Conservation (phyloP, 2,888 invertebrate species). For the Amphiduros pacificus region DNA sequence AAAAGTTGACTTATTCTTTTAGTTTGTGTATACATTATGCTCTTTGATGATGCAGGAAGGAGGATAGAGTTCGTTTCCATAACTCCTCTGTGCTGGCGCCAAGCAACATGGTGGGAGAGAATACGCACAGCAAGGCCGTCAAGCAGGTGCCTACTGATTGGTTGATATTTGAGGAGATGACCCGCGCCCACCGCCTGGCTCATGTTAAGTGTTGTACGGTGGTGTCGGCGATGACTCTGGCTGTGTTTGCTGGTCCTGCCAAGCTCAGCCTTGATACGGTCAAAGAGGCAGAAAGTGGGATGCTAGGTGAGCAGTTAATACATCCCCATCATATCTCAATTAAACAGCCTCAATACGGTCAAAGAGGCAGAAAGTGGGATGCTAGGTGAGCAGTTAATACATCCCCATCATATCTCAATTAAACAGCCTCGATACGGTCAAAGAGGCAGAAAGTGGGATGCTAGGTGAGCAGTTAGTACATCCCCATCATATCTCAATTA, state of each 20-base stretch:
- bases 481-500: no score
- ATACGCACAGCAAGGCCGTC: conserved; percentile 12
- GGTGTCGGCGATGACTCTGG: conserved; percentile 79
- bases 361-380: conserved; percentile 44
- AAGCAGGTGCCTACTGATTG: conserved; percentile 73
- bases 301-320: neutral
- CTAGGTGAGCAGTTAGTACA: conserved; percentile 2
- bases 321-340: no score
- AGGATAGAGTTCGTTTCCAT: conserved; percentile 69
- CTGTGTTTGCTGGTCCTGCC: conserved; percentile 74
- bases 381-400: conserved; percentile 2
- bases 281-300: conserved; percentile 43
- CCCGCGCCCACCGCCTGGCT: conserved; percentile 67
- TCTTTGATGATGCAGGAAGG: no score
- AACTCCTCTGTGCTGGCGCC: conserved; percentile 66
- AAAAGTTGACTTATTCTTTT: no score
- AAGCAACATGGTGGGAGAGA: conserved; percentile 30
- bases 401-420: no score
- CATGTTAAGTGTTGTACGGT: conserved; percentile 72
- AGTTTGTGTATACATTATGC: no score
- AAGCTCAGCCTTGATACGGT: conserved; percentile 64
- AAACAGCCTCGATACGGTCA: conserved; percentile 51
- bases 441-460: conserved; percentile 43
- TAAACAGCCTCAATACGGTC: conserved; percentile 51
- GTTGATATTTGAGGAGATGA: conserved; percentile 86